Evolutionary conservation across 1,140 invertebrate species (phyloP).

Genomic region (Drosophila biarmipes): DNA sequence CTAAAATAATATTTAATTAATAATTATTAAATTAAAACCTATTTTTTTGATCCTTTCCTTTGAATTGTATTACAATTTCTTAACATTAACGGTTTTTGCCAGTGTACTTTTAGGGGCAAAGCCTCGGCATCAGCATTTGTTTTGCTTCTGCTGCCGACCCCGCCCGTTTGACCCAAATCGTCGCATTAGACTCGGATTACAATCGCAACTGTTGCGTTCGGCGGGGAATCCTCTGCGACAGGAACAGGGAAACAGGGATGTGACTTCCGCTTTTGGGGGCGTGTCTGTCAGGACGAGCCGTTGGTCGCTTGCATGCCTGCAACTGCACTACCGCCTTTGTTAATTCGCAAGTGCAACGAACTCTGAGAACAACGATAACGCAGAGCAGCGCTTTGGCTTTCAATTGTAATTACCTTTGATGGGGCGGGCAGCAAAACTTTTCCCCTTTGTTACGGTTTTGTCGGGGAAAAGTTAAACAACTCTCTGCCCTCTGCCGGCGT

Average conservation of each 20-base stretch:
- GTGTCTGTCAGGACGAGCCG: slow-evolving; percentile 33
- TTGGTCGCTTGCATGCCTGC: slow-evolving; percentile 45
- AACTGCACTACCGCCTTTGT: slow-evolving; percentile 38
- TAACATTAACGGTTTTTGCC: background rate
- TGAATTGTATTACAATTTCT: too few relatives aligned
- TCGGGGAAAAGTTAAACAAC: slow-evolving; percentile 69
- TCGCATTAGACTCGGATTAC: slow-evolving; percentile 43
- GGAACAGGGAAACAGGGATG: slow-evolving; percentile 10
- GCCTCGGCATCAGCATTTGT: slow-evolving; percentile 9
- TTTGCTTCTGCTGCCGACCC: slow-evolving; percentile 20
- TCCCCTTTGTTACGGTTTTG: slow-evolving; percentile 51
- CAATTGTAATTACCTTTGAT: slow-evolving; percentile 72
- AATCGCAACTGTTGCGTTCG: slow-evolving; percentile 48
- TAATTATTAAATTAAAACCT: too few relatives aligned
- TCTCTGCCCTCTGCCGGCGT: slow-evolving; percentile 31
- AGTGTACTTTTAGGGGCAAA: slow-evolving; percentile 23
- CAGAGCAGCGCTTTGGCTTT: slow-evolving; percentile 44
- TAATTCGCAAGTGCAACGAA: slow-evolving; percentile 74
- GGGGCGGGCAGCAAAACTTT: slow-evolving; percentile 49
- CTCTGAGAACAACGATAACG: slow-evolving; percentile 58
- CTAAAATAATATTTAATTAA: too few relatives aligned
- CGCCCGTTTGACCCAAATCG: slow-evolving; percentile 41
- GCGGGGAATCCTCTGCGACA: slow-evolving; percentile 4
- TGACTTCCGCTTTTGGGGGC: slow-evolving; percentile 16
- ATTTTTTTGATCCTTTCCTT: too few relatives aligned